These are phyloP conservation scores for Agriotes lineatus DNA, from an alignment of 2,888 invertebrate species.

Conservation along the genomic window DNA sequence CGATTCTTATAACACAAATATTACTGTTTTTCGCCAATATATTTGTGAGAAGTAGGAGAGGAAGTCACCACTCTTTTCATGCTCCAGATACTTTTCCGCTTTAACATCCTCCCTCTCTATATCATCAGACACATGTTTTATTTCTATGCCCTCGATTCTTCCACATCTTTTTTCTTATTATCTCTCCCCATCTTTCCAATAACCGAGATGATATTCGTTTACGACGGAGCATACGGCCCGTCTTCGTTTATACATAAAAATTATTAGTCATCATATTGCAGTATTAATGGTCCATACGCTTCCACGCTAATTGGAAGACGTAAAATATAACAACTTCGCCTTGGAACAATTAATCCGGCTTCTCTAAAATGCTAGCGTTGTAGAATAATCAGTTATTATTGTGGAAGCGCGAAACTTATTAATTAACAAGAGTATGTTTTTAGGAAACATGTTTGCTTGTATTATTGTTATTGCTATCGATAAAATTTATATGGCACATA, in stretches of 20 bases:
- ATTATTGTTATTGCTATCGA: no score
- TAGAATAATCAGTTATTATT: background rate
- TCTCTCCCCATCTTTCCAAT: slow-evolving; percentile 53
- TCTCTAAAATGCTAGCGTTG: slow-evolving; percentile 7
- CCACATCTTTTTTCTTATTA: slow-evolving; percentile 54
- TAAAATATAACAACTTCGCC: slow-evolving; percentile 31
- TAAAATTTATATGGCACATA: no score
- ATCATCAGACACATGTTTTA: slow-evolving; percentile 61
- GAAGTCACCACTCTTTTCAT: slow-evolving; percentile 54
- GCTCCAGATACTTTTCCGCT: slow-evolving; percentile 54
- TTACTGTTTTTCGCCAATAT: slow-evolving; percentile 42
- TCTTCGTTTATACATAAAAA: slow-evolving; percentile 45
- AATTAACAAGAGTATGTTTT: no score
- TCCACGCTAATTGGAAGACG: slow-evolving; percentile 35
- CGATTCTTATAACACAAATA: slow-evolving; percentile 39
- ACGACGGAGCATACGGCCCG: slow-evolving; percentile 45
- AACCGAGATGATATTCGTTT: slow-evolving; percentile 52
- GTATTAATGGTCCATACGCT: slow-evolving; percentile 40
- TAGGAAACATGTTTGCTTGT: no score
- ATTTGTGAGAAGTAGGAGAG: slow-evolving; percentile 43
- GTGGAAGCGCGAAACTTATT: background rate
- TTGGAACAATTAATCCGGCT: slow-evolving; percentile 25
- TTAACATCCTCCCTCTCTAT: slow-evolving; percentile 55
- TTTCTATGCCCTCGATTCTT: slow-evolving; percentile 54
- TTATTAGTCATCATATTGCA: slow-evolving; percentile 43